These are phyloP conservation scores for Endomychus coccineus DNA, from an alignment of 2,888 invertebrate species.

Conservation along the genomic window DNA sequence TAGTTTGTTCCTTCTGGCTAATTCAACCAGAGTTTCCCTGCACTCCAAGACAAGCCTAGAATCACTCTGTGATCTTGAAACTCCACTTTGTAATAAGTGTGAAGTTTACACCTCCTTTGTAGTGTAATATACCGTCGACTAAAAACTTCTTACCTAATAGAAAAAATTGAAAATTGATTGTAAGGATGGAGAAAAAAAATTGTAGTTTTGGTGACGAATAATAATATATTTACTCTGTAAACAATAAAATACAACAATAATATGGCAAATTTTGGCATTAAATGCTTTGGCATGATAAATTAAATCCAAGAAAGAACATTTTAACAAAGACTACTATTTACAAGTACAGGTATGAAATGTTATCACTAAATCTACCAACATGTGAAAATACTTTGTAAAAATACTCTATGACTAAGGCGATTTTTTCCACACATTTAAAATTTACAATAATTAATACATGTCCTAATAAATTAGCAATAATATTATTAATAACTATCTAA, in stretches of 20 bases:
- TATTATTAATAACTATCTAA: constrained; percentile 22
- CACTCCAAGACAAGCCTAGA: too few relatives aligned
- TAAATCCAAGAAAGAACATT: constrained; percentile 35
- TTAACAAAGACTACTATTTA: constrained; percentile 28
- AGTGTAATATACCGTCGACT: too few relatives aligned
- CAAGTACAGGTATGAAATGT: constrained; percentile 8
- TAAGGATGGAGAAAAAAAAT: too few relatives aligned
- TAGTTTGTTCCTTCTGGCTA: too few relatives aligned
- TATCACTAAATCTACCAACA: constrained; percentile 1
- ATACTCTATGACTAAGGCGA: constrained; percentile 41
- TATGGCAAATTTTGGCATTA: constrained; percentile 46
- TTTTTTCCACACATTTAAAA: constrained; percentile 29
- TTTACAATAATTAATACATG: constrained; percentile 23
- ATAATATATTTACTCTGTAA: constrained; percentile 16
- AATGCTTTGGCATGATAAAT: constrained; percentile 44
- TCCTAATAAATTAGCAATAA: constrained; percentile 24
- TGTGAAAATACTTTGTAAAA: constrained; percentile 45
- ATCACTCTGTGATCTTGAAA: too few relatives aligned
- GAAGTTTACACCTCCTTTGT: too few relatives aligned
- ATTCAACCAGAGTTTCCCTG: too few relatives aligned
- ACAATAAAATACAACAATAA: constrained; percentile 29
- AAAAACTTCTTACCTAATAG: too few relatives aligned
- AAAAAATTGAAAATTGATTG: too few relatives aligned
- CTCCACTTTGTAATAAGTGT: too few relatives aligned
- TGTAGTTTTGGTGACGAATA: too few relatives aligned